These are phyloP conservation scores for Podarcis raffonei DNA, from an alignment of 2,113 vertebrate species.

Conservation along the genomic window DNA sequence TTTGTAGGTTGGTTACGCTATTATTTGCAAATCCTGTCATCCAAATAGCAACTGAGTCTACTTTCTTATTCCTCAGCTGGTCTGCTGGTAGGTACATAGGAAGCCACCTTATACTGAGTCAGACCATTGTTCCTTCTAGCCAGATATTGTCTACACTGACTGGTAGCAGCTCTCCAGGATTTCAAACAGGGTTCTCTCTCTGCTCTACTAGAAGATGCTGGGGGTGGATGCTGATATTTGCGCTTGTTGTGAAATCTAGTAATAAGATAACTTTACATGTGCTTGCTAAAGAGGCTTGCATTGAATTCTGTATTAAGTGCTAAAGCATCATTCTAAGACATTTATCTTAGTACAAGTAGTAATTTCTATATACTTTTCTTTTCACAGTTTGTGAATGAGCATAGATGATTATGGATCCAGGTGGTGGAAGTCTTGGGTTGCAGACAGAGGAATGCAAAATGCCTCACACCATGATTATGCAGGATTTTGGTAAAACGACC, in stretches of 20 bases:
- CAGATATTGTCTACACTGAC: too few species aligned
- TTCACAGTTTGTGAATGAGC: constrained; percentile 77
- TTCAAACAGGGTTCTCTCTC: too few species aligned
- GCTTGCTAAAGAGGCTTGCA: not conserved
- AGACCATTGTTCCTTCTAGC: too few species aligned
- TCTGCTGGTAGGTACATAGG: too few species aligned
- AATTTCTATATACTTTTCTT: constrained; percentile 46
- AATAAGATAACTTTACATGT: not conserved
- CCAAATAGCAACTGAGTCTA: too few species aligned
- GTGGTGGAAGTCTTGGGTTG: constrained; percentile 94
- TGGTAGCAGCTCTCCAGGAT: too few species aligned
- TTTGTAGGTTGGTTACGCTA: too few species aligned
- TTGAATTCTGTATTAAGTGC: not conserved
- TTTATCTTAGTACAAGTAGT: not conserved
- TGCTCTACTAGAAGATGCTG: too few species aligned
- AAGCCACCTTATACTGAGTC: too few species aligned
- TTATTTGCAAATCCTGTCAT: too few species aligned
- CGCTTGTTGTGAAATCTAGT: not conserved
- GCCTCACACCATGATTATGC: constrained; percentile 99
- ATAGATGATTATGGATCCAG: constrained; percentile 91
- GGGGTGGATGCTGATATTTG: not conserved
- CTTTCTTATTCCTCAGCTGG: too few species aligned
- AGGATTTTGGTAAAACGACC: constrained; percentile 92
- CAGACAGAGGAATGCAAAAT: constrained; percentile 95
- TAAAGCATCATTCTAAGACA: too few species aligned